Evolutionary conservation across 2,113 vertebrate genomes (phyloP), one percentile per base, ranked within the genome.

Genomic region (Cnemophilus loriae): DNA sequence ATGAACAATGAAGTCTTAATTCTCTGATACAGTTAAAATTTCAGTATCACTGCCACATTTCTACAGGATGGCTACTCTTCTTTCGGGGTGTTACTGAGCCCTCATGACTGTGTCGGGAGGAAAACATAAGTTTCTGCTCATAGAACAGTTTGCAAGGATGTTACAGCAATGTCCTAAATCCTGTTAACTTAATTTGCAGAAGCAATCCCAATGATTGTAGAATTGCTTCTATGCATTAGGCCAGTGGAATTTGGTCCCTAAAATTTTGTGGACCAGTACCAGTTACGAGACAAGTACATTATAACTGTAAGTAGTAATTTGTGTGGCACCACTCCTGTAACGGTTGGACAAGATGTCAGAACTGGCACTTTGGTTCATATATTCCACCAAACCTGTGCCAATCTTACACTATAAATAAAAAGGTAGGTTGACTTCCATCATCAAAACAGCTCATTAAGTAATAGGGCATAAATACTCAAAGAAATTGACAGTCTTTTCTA

Each of bases 391-490:
- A 46, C 39, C 17, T 96, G 94, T 97, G 47, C 86, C 71, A 70
- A 13, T 95, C 93, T 90, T 79, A 71, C 67, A 76, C 89, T 95
- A 96, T 95, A 97, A 96, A 97, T 93, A 96, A 94, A 97, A 97
- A 95, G 94, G 57, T 93, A 94, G 56, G 78, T 95, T 94, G 87
- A 95, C 44, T 97, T 94, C 94, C 90, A 96, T 96, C 96, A 96
- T 94, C 97, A 96, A 97, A 97, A 97, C 95, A 87, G 39, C 91
- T 97, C 96, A 97, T 97, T 97, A 97, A 97, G 97, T 97, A 97
- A 97, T 96, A 91, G 73, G 64, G 39, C 61, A 96, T 97, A 97
- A 97, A 97, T 97, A 96, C 88, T 96, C 56, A 90, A 96, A 97
- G 95, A 97, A 97, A 95, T 75, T 97, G 97, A 89, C 95, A 97